phyloP scores from a whole-genome alignment of 2,113 vertebrate genomes.

The Morone chrysops region DNA sequence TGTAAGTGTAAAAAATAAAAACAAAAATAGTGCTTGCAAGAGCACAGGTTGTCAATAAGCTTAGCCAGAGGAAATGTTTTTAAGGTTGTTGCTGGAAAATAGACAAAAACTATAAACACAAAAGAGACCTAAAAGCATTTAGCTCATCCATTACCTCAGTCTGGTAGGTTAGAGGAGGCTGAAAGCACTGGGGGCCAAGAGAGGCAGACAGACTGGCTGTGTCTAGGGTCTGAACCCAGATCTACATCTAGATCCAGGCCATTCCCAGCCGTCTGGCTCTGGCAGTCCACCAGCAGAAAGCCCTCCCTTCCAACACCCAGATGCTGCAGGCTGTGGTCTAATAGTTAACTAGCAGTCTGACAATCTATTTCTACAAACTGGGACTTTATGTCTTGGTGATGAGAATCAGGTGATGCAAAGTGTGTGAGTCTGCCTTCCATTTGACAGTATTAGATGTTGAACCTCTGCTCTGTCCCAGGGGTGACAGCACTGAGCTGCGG shows the following conservation, averaged over 20 bases:
- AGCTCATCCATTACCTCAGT: constrained; percentile 51
- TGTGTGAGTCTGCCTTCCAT: constrained; percentile 27
- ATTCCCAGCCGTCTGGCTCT: constrained; percentile 25
- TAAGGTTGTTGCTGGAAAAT: constrained; percentile 31
- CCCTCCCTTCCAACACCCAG: constrained; percentile 23
- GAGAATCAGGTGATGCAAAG: constrained; percentile 15
- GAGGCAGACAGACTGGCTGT: constrained; percentile 50
- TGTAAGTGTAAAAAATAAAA: not conserved
- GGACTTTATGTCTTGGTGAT: constrained; percentile 2
- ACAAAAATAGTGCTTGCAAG: not conserved
- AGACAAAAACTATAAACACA: constrained; percentile 27
- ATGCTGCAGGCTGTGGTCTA: constrained; percentile 26
- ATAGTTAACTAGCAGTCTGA: constrained; percentile 30
- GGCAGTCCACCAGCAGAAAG: constrained; percentile 36
- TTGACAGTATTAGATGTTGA: constrained; percentile 51
- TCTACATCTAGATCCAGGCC: constrained; percentile 60
- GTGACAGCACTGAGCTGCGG: constrained; percentile 36
- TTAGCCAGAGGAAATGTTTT: constrained; percentile 37
- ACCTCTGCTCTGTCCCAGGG: constrained; percentile 37
- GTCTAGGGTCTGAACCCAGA: constrained; percentile 64
- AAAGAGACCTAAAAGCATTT: constrained; percentile 50
- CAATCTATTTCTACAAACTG: constrained; percentile 25
- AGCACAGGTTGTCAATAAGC: constrained; percentile 8
- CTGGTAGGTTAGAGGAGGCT: constrained; percentile 48
- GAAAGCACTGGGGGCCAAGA: constrained; percentile 44